These are phyloP conservation scores for Heteromurus nitidus DNA, from an alignment of 2,888 invertebrate species.

Conservation along the genomic window DNA sequence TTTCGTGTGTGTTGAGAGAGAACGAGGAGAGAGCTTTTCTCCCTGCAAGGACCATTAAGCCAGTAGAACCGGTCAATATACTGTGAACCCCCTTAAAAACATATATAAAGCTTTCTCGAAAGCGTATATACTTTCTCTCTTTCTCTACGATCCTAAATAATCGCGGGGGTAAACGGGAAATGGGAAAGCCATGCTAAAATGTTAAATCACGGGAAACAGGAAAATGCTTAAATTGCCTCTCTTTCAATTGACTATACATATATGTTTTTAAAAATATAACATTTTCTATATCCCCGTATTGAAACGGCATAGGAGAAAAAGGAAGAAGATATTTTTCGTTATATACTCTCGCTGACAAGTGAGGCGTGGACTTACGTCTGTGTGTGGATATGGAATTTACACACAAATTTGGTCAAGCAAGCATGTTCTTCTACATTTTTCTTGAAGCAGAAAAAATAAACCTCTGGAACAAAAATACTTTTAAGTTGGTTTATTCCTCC, in stretches of 20 bases:
- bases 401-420: too few relatives aligned
- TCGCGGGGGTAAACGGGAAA: conserved; percentile 56
- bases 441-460: too few relatives aligned
- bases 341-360: too few relatives aligned
- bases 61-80: conserved; percentile 12
- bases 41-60: conserved; percentile 26
- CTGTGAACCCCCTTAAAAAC: too few relatives aligned
- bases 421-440: too few relatives aligned
- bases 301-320: conserved; percentile 33
- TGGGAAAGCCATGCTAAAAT: conserved; percentile 65
- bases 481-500: too few relatives aligned
- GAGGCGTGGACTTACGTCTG: too few relatives aligned
- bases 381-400: too few relatives aligned
- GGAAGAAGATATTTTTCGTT: too few relatives aligned
- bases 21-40: background rate
- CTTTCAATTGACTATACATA: conserved; percentile 33
- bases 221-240: conserved; percentile 60
- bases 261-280: conserved; percentile 9
- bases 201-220: conserved; percentile 65
- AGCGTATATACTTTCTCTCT: background rate
- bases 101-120: too few relatives aligned
- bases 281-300: conserved; percentile 23
- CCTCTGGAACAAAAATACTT: too few relatives aligned
- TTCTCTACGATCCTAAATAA: conserved; percentile 33
- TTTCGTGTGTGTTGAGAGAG: conserved; percentile 19